Evolutionary conservation across 1,140 invertebrate genomes (phyloP).

Genomic region (Brachionus manjavacas): DNA sequence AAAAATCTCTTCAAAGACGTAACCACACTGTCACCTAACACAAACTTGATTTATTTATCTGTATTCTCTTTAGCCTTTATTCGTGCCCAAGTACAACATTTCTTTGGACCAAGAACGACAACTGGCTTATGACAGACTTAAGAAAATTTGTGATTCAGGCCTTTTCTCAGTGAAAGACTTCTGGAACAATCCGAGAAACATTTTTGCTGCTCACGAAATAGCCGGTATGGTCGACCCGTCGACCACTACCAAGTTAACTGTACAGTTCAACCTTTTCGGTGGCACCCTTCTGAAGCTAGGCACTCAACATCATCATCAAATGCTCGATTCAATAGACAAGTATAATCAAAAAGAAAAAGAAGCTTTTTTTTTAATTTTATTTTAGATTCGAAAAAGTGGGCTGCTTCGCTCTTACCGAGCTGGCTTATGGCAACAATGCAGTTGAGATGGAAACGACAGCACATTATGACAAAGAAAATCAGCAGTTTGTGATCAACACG

Average conservation of each 20-base stretch:
- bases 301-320: constrained; percentile 50
- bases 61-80: neutral
- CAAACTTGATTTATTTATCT: neutral
- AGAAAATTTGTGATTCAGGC: constrained; percentile 50
- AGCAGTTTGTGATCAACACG: constrained; percentile 52
- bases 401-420: constrained; percentile 54
- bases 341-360: neutral
- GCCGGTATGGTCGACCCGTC: constrained; percentile 52
- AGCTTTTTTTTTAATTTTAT: neutral
- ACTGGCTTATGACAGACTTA: constrained; percentile 48
- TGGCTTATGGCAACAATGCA: constrained; percentile 56
- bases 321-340: constrained; percentile 46
- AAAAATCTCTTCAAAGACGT: constrained; percentile 48
- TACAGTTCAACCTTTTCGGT: constrained; percentile 56
- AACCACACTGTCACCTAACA: constrained; percentile 42
- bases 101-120: constrained; percentile 51
- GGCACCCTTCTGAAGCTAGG: constrained; percentile 54
- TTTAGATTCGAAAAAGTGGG: constrained; percentile 51
- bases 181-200: constrained; percentile 49
- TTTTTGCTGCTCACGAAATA: constrained; percentile 55
- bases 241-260: constrained; percentile 57
- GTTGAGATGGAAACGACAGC: constrained; percentile 57
- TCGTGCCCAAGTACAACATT: constrained; percentile 48
- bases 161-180: constrained; percentile 55
- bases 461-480: constrained; percentile 48